These are phyloP conservation scores for Sebastes iracundus DNA, from an alignment of 2,797 vertebrate genomes.

Conservation along the genomic window DNA sequence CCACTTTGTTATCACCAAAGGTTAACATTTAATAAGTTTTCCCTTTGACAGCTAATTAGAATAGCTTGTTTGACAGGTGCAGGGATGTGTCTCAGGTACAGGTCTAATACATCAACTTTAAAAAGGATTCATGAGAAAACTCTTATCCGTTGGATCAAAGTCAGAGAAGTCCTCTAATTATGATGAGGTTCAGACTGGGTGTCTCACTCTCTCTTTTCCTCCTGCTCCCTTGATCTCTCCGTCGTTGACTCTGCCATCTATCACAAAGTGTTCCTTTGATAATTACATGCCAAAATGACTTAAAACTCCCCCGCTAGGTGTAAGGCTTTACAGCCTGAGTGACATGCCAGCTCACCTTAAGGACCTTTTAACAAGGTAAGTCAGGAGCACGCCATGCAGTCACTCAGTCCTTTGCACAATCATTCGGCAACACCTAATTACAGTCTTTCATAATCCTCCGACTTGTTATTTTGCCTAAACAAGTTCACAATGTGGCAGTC, in stretches of 20 bases:
- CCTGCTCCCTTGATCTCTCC: conserved; percentile 63
- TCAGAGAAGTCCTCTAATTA: conserved; percentile 75
- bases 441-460: conserved; percentile 76
- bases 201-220: conserved; percentile 58
- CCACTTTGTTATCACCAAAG: conserved; percentile 41
- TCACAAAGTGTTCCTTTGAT: conserved; percentile 83
- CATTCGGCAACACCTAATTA: conserved; percentile 78
- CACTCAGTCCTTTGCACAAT: conserved; percentile 58
- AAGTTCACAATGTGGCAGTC: conserved; percentile 73
- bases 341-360: conserved; percentile 81
- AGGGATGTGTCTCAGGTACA: conserved; percentile 52
- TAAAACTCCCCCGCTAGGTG: conserved; percentile 76
- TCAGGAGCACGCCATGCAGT: conserved; percentile 54
- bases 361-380: conserved; percentile 78
- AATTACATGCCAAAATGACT: conserved; percentile 86
- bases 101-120: conserved; percentile 62
- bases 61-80: conserved; percentile 60
- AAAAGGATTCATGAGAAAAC: conserved; percentile 53
- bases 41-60: conserved; percentile 69
- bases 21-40: conserved; percentile 49
- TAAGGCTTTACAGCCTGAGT: conserved; percentile 72
- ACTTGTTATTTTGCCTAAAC: conserved; percentile 82
- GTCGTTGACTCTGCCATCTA: conserved; percentile 73
- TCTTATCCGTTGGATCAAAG: conserved; percentile 67
- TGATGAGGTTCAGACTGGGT: conserved; percentile 60